A percentile compares a stretch with the other conserved stretches of the same genome.
Evolutionary conservation across 53 echinoderm and acorn worm species (phyloP).

Genomic region (Paracentrotus lividus): DNA sequence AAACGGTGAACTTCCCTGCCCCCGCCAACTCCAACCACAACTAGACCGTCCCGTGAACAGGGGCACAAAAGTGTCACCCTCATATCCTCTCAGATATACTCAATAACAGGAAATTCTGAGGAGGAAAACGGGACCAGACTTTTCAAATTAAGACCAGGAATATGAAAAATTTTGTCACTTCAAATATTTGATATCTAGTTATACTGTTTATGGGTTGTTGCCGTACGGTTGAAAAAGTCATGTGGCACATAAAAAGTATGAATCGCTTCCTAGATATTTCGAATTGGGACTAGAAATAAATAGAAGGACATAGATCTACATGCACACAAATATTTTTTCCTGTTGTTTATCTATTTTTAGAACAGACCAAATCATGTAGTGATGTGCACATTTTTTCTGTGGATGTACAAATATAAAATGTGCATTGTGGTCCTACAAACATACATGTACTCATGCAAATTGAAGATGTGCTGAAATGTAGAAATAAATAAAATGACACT

Average conservation of each 20-base stretch:
- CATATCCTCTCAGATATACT: not conserved
- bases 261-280: not conserved
- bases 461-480: too few relatives aligned
- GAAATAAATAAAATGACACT: too few relatives aligned
- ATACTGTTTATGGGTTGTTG: not conserved
- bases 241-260: not conserved
- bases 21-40: slow-evolving; percentile 1
- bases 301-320: too few relatives aligned
- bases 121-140: not conserved
- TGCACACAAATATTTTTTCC: too few relatives aligned
- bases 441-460: too few relatives aligned
- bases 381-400: too few relatives aligned
- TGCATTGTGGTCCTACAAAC: too few relatives aligned
- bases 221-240: not conserved
- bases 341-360: too few relatives aligned
- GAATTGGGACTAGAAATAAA: not conserved
- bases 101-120: slow-evolving; percentile 24
- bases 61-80: slow-evolving; percentile 36
- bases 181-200: not conserved
- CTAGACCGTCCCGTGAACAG: slow-evolving; percentile 26
- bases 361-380: too few relatives aligned
- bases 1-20: slow-evolving; percentile 15
- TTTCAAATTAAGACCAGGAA: slow-evolving; percentile 17
- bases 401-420: too few relatives aligned
- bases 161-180: slow-evolving; percentile 20